These are phyloP conservation scores for Ypsolopha scabrella DNA, from an alignment of 2,888 invertebrate genomes.

Conservation along the genomic window DNA sequence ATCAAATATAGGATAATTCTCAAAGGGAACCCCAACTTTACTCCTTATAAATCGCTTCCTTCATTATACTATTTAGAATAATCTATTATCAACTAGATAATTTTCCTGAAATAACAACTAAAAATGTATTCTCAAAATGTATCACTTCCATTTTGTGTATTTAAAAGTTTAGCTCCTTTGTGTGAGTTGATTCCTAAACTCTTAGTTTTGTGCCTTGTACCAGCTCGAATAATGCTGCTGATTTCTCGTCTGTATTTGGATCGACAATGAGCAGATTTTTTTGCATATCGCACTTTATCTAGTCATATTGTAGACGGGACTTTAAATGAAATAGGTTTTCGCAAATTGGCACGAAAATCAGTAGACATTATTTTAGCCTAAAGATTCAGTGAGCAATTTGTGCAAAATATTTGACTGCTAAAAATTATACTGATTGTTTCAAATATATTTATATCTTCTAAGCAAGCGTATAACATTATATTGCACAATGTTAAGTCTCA, in stretches of 20 bases:
- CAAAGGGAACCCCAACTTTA: too few relatives aligned
- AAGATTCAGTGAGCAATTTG: constrained; percentile 43
- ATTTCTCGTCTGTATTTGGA: constrained; percentile 2
- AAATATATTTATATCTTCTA: constrained; percentile 40
- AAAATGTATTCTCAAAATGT: too few relatives aligned
- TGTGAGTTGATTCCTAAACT: constrained; percentile 18
- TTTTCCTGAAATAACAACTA: too few relatives aligned
- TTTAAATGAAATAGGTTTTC: constrained; percentile 12
- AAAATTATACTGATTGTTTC: constrained; percentile 54
- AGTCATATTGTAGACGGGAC: constrained; percentile 14
- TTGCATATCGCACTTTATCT: constrained; percentile 7
- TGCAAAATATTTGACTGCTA: constrained; percentile 57
- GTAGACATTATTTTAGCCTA: constrained; percentile 25
- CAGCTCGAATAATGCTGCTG: constrained; percentile 35
- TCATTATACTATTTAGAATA: too few relatives aligned
- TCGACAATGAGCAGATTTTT: constrained; percentile 1
- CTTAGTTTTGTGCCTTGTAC: constrained; percentile 60
- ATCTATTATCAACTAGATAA: too few relatives aligned
- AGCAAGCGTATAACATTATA: constrained; percentile 53
- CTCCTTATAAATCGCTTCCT: too few relatives aligned
- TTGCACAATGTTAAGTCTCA: constrained; percentile 67
- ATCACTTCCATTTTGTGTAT: background rate
- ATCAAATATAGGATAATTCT: too few relatives aligned
- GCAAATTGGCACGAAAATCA: constrained; percentile 19
- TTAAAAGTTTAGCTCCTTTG: background rate